Conservation (phyloP, 2,888 invertebrate species). For the Malacosoma neustria region DNA sequence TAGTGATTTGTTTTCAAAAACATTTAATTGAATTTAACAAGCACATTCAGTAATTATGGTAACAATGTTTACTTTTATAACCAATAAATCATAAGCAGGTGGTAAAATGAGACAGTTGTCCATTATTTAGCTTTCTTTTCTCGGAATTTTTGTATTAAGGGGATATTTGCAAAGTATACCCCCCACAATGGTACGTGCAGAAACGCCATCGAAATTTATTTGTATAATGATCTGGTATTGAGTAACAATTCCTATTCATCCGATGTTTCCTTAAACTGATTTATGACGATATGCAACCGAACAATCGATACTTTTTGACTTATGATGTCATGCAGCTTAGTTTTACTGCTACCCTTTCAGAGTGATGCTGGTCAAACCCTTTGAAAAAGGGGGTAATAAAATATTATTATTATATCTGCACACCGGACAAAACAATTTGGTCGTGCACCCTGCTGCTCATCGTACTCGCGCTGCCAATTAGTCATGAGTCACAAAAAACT, state of each 20-base stretch:
- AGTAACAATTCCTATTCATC: slow-evolving; percentile 54
- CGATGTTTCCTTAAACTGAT: slow-evolving; percentile 59
- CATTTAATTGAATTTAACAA: too few species aligned
- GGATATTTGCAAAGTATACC: slow-evolving; percentile 51
- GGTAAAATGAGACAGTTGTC: slow-evolving; percentile 39
- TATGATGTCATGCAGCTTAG: slow-evolving; percentile 44
- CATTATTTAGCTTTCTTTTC: slow-evolving; percentile 56
- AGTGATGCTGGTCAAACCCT: slow-evolving; percentile 56
- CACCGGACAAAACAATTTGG: slow-evolving; percentile 48
- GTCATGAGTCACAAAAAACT: slow-evolving; percentile 52
- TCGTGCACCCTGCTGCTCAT: slow-evolving; percentile 51
- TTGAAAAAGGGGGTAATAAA: slow-evolving; percentile 70
- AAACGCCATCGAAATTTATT: slow-evolving; percentile 70
- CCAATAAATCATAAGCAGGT: slow-evolving; percentile 31
- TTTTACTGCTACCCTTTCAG: slow-evolving; percentile 64
- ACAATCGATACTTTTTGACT: slow-evolving; percentile 63
- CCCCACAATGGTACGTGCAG: slow-evolving; percentile 68
- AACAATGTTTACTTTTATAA: too few species aligned
- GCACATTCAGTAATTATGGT: too few species aligned
- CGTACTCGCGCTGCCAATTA: slow-evolving; percentile 52
- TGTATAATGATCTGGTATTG: slow-evolving; percentile 70
- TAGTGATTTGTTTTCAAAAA: too few species aligned
- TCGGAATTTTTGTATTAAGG: slow-evolving; percentile 36
- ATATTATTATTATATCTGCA: slow-evolving; percentile 72
- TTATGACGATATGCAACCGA: slow-evolving; percentile 66